Conservation (phyloP, 2,888 invertebrate species). For the Alloscopus bannaensis region DNA sequence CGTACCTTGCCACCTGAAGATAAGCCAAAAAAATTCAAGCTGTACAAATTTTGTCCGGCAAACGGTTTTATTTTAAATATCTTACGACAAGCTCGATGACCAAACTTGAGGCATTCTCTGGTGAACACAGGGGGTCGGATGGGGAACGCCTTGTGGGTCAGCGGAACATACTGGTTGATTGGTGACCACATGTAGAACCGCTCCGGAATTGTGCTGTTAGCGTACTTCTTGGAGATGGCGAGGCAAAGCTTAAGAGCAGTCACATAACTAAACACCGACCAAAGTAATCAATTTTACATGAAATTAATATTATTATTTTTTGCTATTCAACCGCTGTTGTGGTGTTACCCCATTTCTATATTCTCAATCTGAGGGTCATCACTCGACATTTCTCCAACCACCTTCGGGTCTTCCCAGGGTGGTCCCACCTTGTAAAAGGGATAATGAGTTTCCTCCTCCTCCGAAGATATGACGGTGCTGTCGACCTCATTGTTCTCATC, state of each 20-base stretch:
- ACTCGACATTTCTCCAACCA: constrained; percentile 25
- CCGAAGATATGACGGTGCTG: no score
- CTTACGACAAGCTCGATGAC: constrained; percentile 47
- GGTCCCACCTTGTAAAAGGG: constrained; percentile 12
- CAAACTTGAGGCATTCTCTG: constrained; percentile 56
- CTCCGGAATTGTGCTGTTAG: neutral
- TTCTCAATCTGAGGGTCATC: neutral
- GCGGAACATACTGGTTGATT: constrained; percentile 51
- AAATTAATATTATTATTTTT: neutral
- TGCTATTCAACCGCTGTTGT: neutral
- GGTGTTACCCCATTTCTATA: constrained; percentile 15
- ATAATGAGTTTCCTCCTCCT: no score
- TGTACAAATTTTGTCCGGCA: neutral
- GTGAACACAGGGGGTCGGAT: constrained; percentile 45
- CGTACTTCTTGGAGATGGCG: neutral
- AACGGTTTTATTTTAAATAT: neutral
- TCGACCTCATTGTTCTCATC: no score
- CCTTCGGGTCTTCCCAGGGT: constrained; percentile 33
- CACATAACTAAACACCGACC: constrained; percentile 8
- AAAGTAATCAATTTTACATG: neutral
- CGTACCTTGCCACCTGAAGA: constrained; percentile 40
- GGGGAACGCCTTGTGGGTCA: constrained; percentile 45
- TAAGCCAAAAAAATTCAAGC: neutral
- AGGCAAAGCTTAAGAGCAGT: constrained; percentile 41
- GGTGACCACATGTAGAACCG: constrained; percentile 57